These are phyloP conservation scores for Atta cephalotes DNA, from an alignment of 1,140 invertebrate species.

Conservation along the genomic window DNA sequence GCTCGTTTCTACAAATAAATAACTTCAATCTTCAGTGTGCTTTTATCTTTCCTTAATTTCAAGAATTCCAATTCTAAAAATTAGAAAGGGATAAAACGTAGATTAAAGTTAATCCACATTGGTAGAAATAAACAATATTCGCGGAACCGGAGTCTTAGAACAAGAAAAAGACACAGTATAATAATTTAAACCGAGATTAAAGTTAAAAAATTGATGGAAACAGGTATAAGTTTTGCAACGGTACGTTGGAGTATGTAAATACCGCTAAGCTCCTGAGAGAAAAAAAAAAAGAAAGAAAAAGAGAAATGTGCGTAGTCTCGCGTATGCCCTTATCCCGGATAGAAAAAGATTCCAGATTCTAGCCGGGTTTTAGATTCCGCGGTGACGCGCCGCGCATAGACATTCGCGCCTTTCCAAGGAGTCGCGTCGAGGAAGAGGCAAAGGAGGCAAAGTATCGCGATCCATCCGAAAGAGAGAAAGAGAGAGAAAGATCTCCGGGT, in stretches of 20 bases:
- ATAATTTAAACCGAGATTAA: no score
- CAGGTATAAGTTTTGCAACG: not conserved
- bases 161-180: no score
- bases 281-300: not conserved
- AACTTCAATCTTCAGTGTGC: no score
- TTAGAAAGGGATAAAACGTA: no score
- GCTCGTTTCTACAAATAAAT: no score
- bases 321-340: not conserved
- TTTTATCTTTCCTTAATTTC: no score
- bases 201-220: no score
- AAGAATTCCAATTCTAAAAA: no score
- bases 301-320: not conserved
- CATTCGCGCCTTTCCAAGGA: slow-evolving; percentile 66
- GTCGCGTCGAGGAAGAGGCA: slow-evolving; percentile 24
- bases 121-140: no score
- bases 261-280: not conserved
- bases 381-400: slow-evolving; percentile 76
- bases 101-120: no score
- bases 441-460: slow-evolving; percentile 43
- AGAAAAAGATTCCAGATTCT: slow-evolving; percentile 65
- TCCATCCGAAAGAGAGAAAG: slow-evolving; percentile 56
- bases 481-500: slow-evolving; percentile 68
- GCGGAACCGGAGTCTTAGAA: no score
- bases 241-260: not conserved
- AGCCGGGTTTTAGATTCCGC: slow-evolving; percentile 69